Evolutionary conservation across 64 coral and sea anemone species (phyloP), one percentile per base, ranked within the genome.

Genomic region (Pocillopora verrucosa): DNA sequence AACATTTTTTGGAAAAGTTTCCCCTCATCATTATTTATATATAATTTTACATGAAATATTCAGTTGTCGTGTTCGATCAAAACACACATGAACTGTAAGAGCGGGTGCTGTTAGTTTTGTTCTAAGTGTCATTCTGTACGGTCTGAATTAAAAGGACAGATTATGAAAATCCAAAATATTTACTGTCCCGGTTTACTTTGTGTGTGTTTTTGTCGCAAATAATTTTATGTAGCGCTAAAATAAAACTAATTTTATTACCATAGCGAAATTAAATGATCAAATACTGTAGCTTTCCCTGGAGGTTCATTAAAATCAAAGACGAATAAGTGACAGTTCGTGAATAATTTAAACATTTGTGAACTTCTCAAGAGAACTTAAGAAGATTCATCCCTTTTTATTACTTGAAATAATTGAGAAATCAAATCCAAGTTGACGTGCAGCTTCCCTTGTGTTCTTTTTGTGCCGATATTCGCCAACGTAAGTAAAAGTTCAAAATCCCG

Each of bases 41-140:
- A 72, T 85, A 70, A 84, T 72, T 85, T 85, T 85, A 72, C 26
- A 67, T 72, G 69, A 72, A 85, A 72, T 57, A 36, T 85, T 72
- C 17, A 41, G 82, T 85, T 11, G 25, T 72, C 63, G 56, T 19
- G 64, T 16, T 45, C 41, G 64, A 85, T 70, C 63, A 85, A 57
- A 45, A 25, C 41, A 62, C 67, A 38, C 80, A 72, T 41, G 72
- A 70, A 72, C 41, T 20, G 14, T 3, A 19, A 9, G 63, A 72
- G 61, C 70, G 41, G 41, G 41, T 85, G 38, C 37, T 13, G 20
- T 85, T 72, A 20, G 61, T 70, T 51, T 85, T 14, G 38, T 56
- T 25, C 15, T n/a, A 4, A 5, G 20, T 85, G 35, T 70, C 20
- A 22, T 35, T 72, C 56, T 51, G 30, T n/a, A 35, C 60, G 80